phyloP scores from a whole-genome alignment of 2,888 invertebrate genomes.

The Ceriagrion tenellum region DNA sequence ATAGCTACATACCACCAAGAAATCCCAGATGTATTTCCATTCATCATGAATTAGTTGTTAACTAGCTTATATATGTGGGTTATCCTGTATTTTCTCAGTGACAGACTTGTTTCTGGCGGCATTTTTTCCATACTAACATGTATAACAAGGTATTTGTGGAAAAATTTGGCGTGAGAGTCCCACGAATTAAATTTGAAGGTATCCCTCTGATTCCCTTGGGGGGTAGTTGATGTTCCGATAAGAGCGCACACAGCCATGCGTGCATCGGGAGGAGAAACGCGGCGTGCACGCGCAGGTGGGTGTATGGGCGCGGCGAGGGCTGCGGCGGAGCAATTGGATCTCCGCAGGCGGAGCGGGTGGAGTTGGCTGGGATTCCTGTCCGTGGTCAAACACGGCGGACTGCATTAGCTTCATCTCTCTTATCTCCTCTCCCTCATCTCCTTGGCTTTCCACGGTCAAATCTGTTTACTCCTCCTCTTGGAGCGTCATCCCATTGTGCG shows the following conservation, averaged over 20 bases:
- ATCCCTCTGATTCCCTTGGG: background rate
- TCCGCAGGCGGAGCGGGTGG: background rate
- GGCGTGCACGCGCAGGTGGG: background rate
- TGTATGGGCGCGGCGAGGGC: too few species aligned
- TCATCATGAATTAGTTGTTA: too few species aligned
- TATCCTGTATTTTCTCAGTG: too few species aligned
- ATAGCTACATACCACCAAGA: too few species aligned
- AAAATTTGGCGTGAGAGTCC: background rate
- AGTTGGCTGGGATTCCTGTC: slow-evolving; percentile 29
- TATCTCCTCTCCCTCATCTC: slow-evolving; percentile 44
- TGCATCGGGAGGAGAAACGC: background rate
- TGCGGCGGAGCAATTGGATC: background rate
- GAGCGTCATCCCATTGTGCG: slow-evolving; percentile 18
- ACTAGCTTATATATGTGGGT: too few species aligned
- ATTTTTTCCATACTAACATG: background rate
- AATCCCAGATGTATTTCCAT: too few species aligned
- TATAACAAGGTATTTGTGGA: background rate
- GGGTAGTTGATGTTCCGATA: background rate
- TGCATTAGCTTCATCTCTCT: slow-evolving; percentile 48
- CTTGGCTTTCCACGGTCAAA: background rate
- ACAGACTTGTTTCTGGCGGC: background rate
- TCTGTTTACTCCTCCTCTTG: slow-evolving; percentile 43
- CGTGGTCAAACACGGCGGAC: slow-evolving; percentile 26
- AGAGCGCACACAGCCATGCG: background rate
- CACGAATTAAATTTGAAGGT: background rate